These are phyloP conservation scores for Sebastes dallii DNA, from an alignment of 2,797 vertebrate species.

Conservation along the genomic window DNA sequence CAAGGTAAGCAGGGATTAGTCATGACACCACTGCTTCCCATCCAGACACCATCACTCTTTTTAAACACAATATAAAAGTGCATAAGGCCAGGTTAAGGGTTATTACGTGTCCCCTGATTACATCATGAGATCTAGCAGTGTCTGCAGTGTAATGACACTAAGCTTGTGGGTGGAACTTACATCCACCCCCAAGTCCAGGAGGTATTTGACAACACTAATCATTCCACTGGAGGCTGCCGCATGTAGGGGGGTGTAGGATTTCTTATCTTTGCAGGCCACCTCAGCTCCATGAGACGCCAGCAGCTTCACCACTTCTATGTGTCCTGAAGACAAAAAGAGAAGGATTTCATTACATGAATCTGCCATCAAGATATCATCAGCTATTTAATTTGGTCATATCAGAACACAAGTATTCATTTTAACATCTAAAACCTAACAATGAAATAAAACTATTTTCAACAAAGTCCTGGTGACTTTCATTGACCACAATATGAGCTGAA, in stretches of 20 bases:
- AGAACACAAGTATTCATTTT: neutral
- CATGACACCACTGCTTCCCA: neutral
- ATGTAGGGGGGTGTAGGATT: slow-evolving; percentile 95
- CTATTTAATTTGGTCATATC: neutral
- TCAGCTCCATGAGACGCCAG: slow-evolving; percentile 94
- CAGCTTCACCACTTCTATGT: slow-evolving; percentile 97
- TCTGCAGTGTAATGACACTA: neutral
- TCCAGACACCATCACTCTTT: neutral
- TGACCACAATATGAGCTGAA: neutral
- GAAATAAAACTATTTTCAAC: neutral
- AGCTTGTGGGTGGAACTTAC: slow-evolving; percentile 80
- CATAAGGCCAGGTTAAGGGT: neutral
- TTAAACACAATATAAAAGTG: neutral
- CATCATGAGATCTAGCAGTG: neutral
- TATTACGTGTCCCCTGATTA: neutral
- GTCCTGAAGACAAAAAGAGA: slow-evolving; percentile 80
- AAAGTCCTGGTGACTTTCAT: neutral
- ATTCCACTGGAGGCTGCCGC: slow-evolving; percentile 97
- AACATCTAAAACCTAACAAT: neutral
- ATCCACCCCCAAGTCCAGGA: slow-evolving; percentile 96
- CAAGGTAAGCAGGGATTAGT: neutral
- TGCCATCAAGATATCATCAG: neutral
- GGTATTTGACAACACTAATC: slow-evolving; percentile 96
- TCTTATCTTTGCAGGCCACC: slow-evolving; percentile 98
- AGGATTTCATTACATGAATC: neutral